phyloP scores from a whole-genome alignment of 2,888 invertebrate species.

The Polyommatus icarus region DNA sequence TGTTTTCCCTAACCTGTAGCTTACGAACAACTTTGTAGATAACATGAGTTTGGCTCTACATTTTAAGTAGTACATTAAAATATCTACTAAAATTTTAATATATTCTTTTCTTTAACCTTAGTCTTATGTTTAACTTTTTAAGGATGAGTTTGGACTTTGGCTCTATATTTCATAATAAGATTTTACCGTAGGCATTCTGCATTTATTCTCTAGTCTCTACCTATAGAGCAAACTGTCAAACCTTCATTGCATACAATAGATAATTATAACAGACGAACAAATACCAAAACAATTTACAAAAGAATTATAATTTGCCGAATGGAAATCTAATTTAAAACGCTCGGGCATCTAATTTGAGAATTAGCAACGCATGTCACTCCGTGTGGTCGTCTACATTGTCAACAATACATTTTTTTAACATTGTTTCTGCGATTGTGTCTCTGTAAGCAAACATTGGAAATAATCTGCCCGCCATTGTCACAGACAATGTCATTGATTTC shows the following conservation, averaged over 20 bases:
- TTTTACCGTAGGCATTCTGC: not conserved
- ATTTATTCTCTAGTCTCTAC: not conserved
- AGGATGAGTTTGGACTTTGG: not conserved
- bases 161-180: not conserved
- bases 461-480: constrained; percentile 47
- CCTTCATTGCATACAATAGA: not conserved
- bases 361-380: constrained; percentile 70
- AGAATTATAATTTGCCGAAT: constrained; percentile 26
- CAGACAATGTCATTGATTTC: constrained; percentile 59
- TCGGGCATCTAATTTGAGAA: constrained; percentile 60
- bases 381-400: constrained; percentile 67
- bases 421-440: constrained; percentile 53
- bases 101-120: not conserved
- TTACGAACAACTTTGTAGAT: not conserved
- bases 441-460: constrained; percentile 58
- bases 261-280: constrained; percentile 28
- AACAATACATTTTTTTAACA: constrained; percentile 54
- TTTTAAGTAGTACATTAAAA: not conserved
- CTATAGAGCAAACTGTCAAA: not conserved
- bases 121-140: not conserved
- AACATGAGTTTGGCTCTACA: not conserved
- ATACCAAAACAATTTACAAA: not conserved
- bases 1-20: not conserved
- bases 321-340: constrained; percentile 42
- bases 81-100: too few relatives aligned